Base-by-base conservation (phyloP, 2,888 invertebrate genomes). In the Antheraea assamensis region DNA sequence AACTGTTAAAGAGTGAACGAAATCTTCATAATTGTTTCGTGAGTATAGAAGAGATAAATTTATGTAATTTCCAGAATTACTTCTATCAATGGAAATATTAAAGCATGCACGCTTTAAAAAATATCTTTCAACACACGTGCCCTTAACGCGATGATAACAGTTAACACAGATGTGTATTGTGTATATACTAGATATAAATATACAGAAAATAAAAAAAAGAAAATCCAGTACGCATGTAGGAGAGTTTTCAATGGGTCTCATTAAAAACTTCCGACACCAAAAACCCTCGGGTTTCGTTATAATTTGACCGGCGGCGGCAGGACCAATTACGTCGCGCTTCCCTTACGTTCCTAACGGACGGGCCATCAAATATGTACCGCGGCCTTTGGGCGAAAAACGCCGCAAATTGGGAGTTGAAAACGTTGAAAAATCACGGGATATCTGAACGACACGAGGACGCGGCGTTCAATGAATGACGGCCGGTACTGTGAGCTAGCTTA, bases 381-480 rank as follows among this genome's bases (percentile, higher is more conserved):
- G 81, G 80, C 83, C 86, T 85, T 80, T 82, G 84, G 61, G 83
- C 82, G 83, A 88, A 87, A 86, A 87, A 87, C 83, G 84, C 84
- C 81, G 79, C 84, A 85, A 87, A 86, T 83, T 75, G 75, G 73
- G 75, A 64, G n/a, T n/a, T n/a, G n/a, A 64, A 79, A 82, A 82
- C 76, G 77, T 75, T 74, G 77, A 77, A 77, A 80, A 83, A 80
- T 77, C 70, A 77, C 74, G 76, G 77, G 78, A 78, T 76, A 78
- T 75, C 79, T 85, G 88, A 88, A 79, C 86, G 90, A 89, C 89
- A 86, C 83, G 85, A 84, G 86, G 85, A 85, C 87, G 80, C 80
- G 81, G 77, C 80, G 83, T 85, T 91, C 89, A 92, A 92, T 92
- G 91, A 91, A 88, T 91, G 91, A 92, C 91, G 91, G 82, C 82